These are phyloP conservation scores for Diadumene lineata DNA, from an alignment of 92 coral and sea anemone species.

Conservation along the genomic window DNA sequence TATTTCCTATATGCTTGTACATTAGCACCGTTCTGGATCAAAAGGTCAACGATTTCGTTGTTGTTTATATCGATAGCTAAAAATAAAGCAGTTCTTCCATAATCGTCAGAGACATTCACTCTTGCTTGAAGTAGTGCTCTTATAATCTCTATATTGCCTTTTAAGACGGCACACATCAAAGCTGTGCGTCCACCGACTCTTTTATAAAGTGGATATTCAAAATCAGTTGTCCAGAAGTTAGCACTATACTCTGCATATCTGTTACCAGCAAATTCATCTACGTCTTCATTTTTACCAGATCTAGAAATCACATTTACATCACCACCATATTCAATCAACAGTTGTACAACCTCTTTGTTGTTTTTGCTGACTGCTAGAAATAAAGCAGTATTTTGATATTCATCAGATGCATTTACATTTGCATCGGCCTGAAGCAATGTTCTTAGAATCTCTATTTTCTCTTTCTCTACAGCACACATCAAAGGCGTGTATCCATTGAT, in stretches of 20 bases:
- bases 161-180: no score
- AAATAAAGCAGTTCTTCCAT: not conserved
- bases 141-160: no score
- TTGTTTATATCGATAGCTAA: not conserved
- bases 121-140: no score
- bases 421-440: not conserved
- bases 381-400: not conserved
- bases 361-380: not conserved
- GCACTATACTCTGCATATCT: no score
- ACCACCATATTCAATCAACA: not conserved
- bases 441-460: not conserved
- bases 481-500: not conserved
- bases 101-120: not conserved
- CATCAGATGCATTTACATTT: slow-evolving; percentile 1
- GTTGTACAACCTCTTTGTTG: not conserved
- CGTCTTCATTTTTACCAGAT: no score
- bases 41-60: not conserved
- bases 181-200: no score
- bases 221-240: no score
- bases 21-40: not conserved
- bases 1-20: not conserved
- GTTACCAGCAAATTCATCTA: no score
- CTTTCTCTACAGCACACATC: not conserved
- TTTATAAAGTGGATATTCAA: no score
- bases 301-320: slow-evolving; percentile 9